Evolutionary conservation across 2,888 invertebrate species (phyloP).

Genomic region (Chrysodeixis includens): DNA sequence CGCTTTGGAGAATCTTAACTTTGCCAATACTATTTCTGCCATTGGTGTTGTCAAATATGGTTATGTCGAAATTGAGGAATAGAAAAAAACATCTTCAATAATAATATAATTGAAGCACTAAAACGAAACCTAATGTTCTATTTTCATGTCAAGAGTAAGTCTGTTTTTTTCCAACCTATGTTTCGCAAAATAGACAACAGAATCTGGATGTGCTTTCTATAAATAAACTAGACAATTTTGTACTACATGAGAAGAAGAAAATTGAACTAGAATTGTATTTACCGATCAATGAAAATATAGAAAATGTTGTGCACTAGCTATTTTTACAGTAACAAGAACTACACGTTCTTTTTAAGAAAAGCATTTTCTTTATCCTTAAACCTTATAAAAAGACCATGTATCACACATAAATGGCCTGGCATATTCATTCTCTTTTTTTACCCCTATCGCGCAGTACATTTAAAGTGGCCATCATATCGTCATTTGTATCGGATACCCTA

Average conservation of each 20-base stretch:
- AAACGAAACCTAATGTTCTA: too few relatives aligned
- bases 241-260: background rate
- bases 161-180: too few relatives aligned
- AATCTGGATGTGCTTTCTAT: background rate
- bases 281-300: background rate
- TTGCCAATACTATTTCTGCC: too few relatives aligned
- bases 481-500: conserved; percentile 60
- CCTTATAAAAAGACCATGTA: background rate
- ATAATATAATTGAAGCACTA: too few relatives aligned
- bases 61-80: too few relatives aligned
- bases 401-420: background rate
- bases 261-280: background rate
- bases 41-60: too few relatives aligned
- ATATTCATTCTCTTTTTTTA: conserved; percentile 36
- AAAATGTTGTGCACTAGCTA: background rate
- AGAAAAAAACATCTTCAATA: too few relatives aligned
- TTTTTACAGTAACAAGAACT: background rate
- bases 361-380: too few relatives aligned
- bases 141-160: too few relatives aligned
- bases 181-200: too few relatives aligned
- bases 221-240: background rate
- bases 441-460: conserved; percentile 49
- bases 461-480: conserved; percentile 61
- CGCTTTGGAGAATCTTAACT: too few relatives aligned
- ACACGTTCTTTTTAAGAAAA: too few relatives aligned